A percentile compares a stretch with the other conserved stretches of the same genome.
These are phyloP conservation scores for Yoshiicerus persimilis DNA, from an alignment of 1,140 invertebrate species.

Conservation along the genomic window DNA sequence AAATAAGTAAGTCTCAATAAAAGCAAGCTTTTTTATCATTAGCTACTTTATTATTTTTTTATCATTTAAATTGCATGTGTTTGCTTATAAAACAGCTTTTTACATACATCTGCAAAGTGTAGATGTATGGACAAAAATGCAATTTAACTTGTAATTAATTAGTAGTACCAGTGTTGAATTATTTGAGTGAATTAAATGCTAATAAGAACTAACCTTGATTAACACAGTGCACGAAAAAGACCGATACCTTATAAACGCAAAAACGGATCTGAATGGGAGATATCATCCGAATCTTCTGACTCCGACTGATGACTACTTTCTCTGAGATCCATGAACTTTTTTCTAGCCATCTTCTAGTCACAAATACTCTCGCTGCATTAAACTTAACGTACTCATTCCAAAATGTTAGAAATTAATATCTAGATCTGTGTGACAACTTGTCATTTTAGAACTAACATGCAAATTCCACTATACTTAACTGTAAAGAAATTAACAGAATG, in stretches of 20 bases:
- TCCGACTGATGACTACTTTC: neutral
- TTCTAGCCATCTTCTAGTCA: conserved; percentile 19
- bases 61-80: neutral
- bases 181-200: neutral
- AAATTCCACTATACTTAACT: neutral
- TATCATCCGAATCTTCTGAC: conserved; percentile 38
- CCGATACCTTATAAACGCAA: conserved; percentile 81
- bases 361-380: neutral
- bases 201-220: conserved; percentile 31
- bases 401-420: neutral
- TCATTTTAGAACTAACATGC: neutral
- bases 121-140: too few relatives aligned
- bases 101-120: too few relatives aligned
- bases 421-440: neutral
- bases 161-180: too few relatives aligned
- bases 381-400: conserved; percentile 3
- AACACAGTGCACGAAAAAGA: conserved; percentile 78
- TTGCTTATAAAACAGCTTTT: neutral
- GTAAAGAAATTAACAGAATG: neutral
- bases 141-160: too few relatives aligned
- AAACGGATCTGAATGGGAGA: conserved; percentile 40
- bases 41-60: neutral
- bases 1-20: neutral
- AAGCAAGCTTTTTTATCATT: neutral
- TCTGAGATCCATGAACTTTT: neutral